Percentiles rank a stretch among this genome's conserved stretches.
Evolutionary conservation across 2,888 invertebrate species (phyloP).

Genomic region (Andrena dorsata): DNA sequence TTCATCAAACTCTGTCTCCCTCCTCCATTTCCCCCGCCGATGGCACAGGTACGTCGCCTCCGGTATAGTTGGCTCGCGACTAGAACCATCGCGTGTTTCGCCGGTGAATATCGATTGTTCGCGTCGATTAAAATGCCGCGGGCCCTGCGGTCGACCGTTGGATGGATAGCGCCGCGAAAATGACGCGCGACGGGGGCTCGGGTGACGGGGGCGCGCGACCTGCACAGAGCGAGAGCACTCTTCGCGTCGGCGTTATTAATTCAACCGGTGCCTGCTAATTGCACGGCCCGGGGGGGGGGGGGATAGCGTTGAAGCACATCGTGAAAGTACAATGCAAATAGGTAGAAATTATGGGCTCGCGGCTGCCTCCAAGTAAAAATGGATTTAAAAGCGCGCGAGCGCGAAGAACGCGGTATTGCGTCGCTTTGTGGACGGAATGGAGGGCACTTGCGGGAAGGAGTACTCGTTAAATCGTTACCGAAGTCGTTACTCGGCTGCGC

Average conservation of each 20-base stretch:
- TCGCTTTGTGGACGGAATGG: constrained; percentile 24
- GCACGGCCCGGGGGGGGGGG: not conserved
- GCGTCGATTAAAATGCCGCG: constrained; percentile 64
- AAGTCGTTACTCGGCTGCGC: not conserved
- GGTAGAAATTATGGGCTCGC: constrained; percentile 17
- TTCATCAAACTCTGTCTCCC: constrained; percentile 45
- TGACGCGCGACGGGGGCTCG: not conserved
- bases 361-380: constrained; percentile 13
- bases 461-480: constrained; percentile 33
- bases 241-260: constrained; percentile 24
- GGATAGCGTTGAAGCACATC: not conserved
- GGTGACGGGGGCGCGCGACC: not conserved
- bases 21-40: constrained; percentile 45
- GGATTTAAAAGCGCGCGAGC: constrained; percentile 19
- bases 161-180: constrained; percentile 9
- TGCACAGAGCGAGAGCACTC: not conserved
- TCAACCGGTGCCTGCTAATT: constrained; percentile 19
- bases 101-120: constrained; percentile 68
- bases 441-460: constrained; percentile 11
- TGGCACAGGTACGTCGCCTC: constrained; percentile 61
- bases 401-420: constrained; percentile 21
- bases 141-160: constrained; percentile 31
- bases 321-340: constrained; percentile 25
- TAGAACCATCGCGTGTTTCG: constrained; percentile 53
- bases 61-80: constrained; percentile 63